A percentile compares a stretch with the other conserved stretches of the same genome.
These are phyloP conservation scores for Schizopygopsis malacanthus DNA, from an alignment of 2,797 vertebrate species.

Conservation along the genomic window DNA sequence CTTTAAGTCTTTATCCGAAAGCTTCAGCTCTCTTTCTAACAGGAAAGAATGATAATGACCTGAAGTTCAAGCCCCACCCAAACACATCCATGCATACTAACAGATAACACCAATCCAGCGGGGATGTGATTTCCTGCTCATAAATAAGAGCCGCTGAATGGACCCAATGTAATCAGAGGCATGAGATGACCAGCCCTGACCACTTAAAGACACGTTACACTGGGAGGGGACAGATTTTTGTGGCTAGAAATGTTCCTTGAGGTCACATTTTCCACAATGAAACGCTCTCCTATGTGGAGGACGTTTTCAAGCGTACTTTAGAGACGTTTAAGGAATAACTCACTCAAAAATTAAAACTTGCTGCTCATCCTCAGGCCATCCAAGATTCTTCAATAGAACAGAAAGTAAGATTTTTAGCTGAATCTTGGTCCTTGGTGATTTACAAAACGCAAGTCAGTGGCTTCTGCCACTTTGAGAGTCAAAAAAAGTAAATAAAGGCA, in stretches of 20 bases:
- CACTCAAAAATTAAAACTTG: not conserved
- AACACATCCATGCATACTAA: conserved; percentile 33
- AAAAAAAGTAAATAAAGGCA: not conserved
- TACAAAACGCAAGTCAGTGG: too few species aligned
- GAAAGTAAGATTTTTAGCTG: not conserved
- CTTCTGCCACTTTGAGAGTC: not conserved
- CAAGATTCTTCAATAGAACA: not conserved
- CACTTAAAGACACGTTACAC: not conserved
- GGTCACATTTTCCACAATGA: conserved; percentile 8
- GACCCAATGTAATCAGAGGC: conserved; percentile 2
- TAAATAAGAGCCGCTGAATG: conserved; percentile 16
- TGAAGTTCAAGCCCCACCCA: not conserved
- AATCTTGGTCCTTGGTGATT: too few species aligned
- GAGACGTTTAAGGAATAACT: not conserved
- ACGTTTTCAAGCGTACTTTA: not conserved
- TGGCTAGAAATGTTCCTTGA: not conserved
- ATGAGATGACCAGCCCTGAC: not conserved
- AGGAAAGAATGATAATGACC: not conserved
- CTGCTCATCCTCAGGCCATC: not conserved
- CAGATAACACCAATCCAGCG: conserved; percentile 11
- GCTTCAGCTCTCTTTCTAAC: not conserved
- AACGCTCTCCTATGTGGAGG: not conserved
- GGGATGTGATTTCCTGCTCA: conserved; percentile 22
- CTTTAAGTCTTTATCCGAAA: not conserved
- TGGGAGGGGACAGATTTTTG: conserved; percentile 8